These are phyloP conservation scores for Microctenopoma lineatum DNA, from an alignment of 2,797 vertebrate genomes.

Conservation along the genomic window DNA sequence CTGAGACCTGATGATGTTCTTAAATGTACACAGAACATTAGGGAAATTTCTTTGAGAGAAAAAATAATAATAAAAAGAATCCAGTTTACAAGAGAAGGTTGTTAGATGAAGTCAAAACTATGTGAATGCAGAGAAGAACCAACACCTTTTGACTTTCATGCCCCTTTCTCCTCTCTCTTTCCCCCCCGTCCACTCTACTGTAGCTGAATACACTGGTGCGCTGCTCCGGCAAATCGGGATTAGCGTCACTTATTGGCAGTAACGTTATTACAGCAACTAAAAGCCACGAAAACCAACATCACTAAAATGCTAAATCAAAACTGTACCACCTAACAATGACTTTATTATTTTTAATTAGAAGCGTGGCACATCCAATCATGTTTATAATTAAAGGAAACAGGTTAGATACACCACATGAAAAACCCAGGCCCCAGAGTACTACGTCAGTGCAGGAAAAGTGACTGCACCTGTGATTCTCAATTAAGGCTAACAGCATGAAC, in stretches of 20 bases:
- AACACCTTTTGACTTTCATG: background rate
- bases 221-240: conserved; percentile 46
- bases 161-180: background rate
- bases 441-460: background rate
- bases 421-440: no score
- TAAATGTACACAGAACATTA: background rate
- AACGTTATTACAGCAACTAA: conserved; percentile 39
- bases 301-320: background rate
- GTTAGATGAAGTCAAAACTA: no score
- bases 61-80: background rate
- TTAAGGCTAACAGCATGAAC: no score
- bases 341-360: background rate
- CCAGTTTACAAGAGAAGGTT: background rate
- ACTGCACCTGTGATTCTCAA: no score
- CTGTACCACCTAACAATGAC: background rate
- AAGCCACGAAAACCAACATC: conserved; percentile 11
- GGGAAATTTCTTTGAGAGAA: background rate
- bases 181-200: conserved; percentile 1
- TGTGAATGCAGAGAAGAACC: conserved; percentile 3
- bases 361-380: background rate
- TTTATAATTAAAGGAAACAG: background rate
- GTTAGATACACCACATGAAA: background rate
- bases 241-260: conserved; percentile 42
- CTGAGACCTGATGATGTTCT: no score
- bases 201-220: conserved; percentile 13